Conservation (phyloP, 1,140 invertebrate species). For the Brachionus calyciflorus region DNA sequence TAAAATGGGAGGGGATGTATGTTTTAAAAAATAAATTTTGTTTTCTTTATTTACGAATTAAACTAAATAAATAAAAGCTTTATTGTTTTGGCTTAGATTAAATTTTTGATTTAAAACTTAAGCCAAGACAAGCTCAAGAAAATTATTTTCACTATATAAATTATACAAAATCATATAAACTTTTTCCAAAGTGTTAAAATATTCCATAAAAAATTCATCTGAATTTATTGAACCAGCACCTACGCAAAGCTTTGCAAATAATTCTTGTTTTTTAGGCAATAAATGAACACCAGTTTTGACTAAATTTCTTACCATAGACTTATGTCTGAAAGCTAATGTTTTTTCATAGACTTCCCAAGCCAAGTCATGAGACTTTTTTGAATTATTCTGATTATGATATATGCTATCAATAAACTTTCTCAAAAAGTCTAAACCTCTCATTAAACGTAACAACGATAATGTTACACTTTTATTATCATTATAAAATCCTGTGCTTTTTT, state of each 20-base stretch:
- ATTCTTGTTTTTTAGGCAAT: slow-evolving; percentile 35
- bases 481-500: neutral
- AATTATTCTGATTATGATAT: slow-evolving; percentile 30
- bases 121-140: slow-evolving; percentile 34
- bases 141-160: slow-evolving; percentile 32
- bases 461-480: slow-evolving; percentile 10
- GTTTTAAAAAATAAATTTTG: too few species aligned
- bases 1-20: neutral
- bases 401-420: slow-evolving; percentile 23
- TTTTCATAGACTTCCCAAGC: slow-evolving; percentile 30
- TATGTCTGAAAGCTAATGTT: slow-evolving; percentile 39
- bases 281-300: slow-evolving; percentile 43
- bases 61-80: neutral
- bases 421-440: slow-evolving; percentile 44
- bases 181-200: slow-evolving; percentile 2
- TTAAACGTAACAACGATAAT: slow-evolving; percentile 9
- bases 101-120: neutral
- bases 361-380: slow-evolving; percentile 21
- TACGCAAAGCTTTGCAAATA: neutral
- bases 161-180: slow-evolving; percentile 34
- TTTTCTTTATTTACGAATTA: neutral
- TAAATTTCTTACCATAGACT: neutral
- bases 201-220: slow-evolving; percentile 9
- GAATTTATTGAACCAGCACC: neutral
- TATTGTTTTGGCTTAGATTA: neutral